A percentile compares a stretch with the other conserved stretches of the same genome.
Evolutionary conservation across 2,888 invertebrate genomes (phyloP).

Genomic region (Cinara cedri): DNA sequence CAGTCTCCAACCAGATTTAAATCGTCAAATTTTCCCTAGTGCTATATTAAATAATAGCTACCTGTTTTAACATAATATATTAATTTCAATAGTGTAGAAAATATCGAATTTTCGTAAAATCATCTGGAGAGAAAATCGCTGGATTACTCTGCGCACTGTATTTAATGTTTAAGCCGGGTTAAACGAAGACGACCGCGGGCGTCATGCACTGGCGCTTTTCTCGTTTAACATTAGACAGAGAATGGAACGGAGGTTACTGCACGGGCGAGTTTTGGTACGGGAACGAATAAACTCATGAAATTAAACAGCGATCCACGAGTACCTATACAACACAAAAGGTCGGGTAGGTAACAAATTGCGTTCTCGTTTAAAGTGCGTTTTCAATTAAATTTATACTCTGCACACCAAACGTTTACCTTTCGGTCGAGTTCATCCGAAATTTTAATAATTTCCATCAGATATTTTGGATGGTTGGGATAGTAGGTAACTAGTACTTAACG

Average conservation of each 20-base stretch:
- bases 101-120: no score
- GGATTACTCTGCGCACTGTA: no score
- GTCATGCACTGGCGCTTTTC: neutral
- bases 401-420: neutral
- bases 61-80: no score
- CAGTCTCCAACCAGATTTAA: no score
- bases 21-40: no score
- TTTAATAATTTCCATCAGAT: neutral
- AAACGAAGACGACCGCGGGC: no score
- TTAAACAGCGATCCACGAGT: neutral
- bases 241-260: neutral
- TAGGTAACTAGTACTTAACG: no score
- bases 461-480: no score
- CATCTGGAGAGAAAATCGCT: no score
- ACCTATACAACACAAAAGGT: neutral
- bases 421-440: neutral
- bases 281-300: neutral
- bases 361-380: neutral
- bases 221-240: neutral
- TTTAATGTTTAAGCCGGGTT: no score
- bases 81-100: no score
- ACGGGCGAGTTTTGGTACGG: neutral
- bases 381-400: neutral
- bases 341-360: neutral
- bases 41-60: no score